phyloP scores from a whole-genome alignment of 2,113 vertebrate genomes.

The Pampusana beccarii region DNA sequence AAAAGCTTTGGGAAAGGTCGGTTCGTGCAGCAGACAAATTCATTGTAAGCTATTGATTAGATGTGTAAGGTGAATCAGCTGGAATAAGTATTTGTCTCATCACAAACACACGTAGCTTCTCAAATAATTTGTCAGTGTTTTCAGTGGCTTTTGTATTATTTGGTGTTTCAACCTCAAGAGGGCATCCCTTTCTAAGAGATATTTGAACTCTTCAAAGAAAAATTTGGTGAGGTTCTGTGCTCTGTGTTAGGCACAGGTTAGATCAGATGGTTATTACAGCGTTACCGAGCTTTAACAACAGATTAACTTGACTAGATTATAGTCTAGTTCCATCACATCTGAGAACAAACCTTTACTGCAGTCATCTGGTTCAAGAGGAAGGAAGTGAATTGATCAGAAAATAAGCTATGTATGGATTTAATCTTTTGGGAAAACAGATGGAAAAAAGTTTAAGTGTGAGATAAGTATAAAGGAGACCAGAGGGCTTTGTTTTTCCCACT shows the following conservation, averaged over 20 bases:
- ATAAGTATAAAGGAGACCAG: not conserved
- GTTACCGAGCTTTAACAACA: not conserved
- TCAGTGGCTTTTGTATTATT: not conserved
- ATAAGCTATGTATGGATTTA: not conserved
- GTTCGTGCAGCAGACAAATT: not conserved
- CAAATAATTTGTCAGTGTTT: not conserved
- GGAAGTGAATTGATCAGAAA: not conserved
- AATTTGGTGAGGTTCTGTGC: not conserved
- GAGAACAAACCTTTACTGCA: not conserved
- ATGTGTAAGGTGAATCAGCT: not conserved
- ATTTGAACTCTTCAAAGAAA: not conserved
- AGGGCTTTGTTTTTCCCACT: not conserved
- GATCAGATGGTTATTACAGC: not conserved
- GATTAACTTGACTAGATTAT: not conserved
- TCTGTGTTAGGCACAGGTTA: not conserved
- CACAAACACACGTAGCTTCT: not conserved
- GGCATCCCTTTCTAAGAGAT: not conserved
- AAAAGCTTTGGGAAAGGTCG: not conserved
- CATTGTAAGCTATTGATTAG: not conserved
- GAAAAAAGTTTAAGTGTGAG: not conserved
- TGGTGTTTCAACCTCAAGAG: not conserved
- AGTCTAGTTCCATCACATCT: not conserved
- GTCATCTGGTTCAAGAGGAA: not conserved
- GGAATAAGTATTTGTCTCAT: not conserved
- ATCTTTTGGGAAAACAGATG: not conserved